phyloP scores from a whole-genome alignment of 2,797 vertebrate species.

The Acridotheres tristis region DNA sequence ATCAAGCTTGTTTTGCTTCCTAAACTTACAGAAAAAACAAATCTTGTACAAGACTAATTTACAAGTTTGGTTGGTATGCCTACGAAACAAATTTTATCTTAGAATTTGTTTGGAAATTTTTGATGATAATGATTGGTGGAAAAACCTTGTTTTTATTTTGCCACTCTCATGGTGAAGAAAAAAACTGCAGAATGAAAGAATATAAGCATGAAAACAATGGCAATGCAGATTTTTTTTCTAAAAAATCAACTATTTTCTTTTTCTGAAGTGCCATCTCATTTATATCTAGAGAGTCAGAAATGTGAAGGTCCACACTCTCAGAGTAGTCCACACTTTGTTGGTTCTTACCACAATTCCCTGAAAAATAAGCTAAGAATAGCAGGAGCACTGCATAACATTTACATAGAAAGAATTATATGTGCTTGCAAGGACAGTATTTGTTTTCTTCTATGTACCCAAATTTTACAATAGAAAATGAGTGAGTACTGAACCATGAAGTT shows the following conservation, averaged over 20 bases:
- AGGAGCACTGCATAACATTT: neutral
- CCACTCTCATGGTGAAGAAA: neutral
- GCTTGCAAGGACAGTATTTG: neutral
- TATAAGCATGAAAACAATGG: neutral
- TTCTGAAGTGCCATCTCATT: neutral
- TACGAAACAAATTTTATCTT: neutral
- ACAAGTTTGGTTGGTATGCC: neutral
- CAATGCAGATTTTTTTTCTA: neutral
- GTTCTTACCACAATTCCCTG: neutral
- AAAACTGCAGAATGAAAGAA: neutral
- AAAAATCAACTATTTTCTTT: neutral
- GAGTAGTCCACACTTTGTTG: neutral
- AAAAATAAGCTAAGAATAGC: neutral
- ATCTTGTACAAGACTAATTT: neutral
- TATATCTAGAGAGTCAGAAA: neutral
- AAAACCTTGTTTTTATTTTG: accelerated
- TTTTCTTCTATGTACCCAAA: neutral
- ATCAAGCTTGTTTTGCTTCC: neutral
- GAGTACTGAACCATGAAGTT: neutral
- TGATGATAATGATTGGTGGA: neutral
- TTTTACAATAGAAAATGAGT: neutral
- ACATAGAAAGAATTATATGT: neutral
- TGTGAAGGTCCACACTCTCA: neutral
- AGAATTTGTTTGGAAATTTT: neutral
- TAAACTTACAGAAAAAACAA: neutral